Conservation (phyloP, 1,140 invertebrate genomes). For the Cryptotermes secundus region DNA sequence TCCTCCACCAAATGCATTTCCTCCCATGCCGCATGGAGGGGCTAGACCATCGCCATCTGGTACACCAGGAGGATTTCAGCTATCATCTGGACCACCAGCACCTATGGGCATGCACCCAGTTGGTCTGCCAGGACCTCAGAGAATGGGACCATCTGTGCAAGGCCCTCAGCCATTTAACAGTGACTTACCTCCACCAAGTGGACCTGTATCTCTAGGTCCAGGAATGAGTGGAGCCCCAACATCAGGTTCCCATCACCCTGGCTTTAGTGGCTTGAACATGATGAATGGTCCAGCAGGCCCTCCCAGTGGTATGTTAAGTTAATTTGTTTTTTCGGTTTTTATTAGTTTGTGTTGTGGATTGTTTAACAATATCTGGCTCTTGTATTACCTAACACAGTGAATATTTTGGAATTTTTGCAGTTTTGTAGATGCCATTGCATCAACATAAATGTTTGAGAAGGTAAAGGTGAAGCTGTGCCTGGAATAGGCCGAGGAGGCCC, state of each 20-base stretch:
- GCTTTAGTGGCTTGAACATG: not conserved
- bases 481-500: too few relatives aligned
- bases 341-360: too few relatives aligned
- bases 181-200: not conserved
- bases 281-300: not conserved
- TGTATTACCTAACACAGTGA: too few relatives aligned
- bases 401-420: too few relatives aligned
- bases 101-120: slow-evolving; percentile 38
- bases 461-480: too few relatives aligned
- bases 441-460: too few relatives aligned
- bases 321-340: not conserved
- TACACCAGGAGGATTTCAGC: slow-evolving; percentile 24
- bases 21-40: not conserved
- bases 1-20: not conserved
- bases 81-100: slow-evolving; percentile 39
- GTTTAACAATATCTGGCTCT: too few relatives aligned
- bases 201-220: not conserved
- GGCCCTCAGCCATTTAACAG: not conserved
- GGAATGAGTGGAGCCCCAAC: not conserved
- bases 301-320: not conserved
- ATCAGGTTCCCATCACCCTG: not conserved
- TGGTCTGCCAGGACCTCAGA: slow-evolving; percentile 37
- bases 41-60: slow-evolving; percentile 17
- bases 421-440: too few relatives aligned
- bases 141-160: not conserved